Conservation (phyloP, 2,797 vertebrate genomes). For the Prunella strophiata region DNA sequence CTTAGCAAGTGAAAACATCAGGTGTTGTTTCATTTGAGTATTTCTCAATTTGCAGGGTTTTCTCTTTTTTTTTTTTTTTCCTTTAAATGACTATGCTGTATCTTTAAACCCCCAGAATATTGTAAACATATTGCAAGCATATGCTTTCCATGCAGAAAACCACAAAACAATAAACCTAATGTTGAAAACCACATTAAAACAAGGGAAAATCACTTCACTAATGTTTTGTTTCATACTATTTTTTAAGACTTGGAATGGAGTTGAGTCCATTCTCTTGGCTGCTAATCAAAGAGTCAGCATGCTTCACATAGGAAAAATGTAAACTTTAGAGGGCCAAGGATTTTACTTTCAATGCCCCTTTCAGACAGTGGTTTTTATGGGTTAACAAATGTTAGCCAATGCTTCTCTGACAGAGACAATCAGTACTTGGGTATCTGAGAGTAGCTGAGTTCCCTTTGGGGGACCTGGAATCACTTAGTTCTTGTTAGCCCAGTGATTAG, state of each 20-base stretch:
- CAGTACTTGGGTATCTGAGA: background rate
- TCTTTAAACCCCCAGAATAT: constrained; percentile 21
- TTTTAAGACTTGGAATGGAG: constrained; percentile 70
- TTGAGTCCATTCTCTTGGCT: constrained; percentile 57
- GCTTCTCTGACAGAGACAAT: constrained; percentile 41
- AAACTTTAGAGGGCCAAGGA: constrained; percentile 23
- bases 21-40: background rate
- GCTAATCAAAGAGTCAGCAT: constrained; percentile 70
- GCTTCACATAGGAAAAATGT: constrained; percentile 64
- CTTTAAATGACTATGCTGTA: background rate
- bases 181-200: constrained; percentile 79
- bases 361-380: constrained; percentile 40
- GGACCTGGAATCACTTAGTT: constrained; percentile 62
- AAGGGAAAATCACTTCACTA: constrained; percentile 69
- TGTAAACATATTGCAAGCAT: constrained; percentile 78
- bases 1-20: background rate
- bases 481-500: constrained; percentile 51
- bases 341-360: constrained; percentile 44
- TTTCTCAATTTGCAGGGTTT: background rate
- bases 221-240: constrained; percentile 74
- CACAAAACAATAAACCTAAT: constrained; percentile 73
- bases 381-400: constrained; percentile 26
- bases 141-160: constrained; percentile 68
- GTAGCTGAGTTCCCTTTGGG: constrained; percentile 17
- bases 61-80: background rate